These are phyloP conservation scores for Lepidostoma basale DNA, from an alignment of 1,140 invertebrate genomes.

Conservation along the genomic window DNA sequence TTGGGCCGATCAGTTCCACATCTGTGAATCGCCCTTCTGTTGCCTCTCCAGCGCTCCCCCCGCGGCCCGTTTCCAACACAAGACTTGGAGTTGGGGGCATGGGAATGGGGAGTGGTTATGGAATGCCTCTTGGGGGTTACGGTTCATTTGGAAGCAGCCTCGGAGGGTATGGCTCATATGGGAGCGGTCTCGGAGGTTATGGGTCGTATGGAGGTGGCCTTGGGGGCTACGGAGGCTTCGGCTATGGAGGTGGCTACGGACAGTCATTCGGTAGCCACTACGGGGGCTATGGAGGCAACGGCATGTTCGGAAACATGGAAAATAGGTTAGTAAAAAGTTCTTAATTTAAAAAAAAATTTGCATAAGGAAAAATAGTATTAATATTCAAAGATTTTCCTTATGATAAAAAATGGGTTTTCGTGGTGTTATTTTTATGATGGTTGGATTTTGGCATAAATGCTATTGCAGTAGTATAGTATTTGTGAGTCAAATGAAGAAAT, in stretches of 20 bases:
- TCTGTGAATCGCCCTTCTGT: background rate
- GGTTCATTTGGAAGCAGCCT: conserved; percentile 38
- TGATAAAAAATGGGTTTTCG: background rate
- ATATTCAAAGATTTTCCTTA: background rate
- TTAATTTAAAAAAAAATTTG: background rate
- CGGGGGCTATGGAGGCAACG: conserved; percentile 9
- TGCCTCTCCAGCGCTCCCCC: conserved; percentile 39
- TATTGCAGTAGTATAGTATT: no score
- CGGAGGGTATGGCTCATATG: conserved; percentile 41
- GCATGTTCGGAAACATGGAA: conserved; percentile 34
- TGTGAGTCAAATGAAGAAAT: no score
- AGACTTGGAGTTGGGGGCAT: conserved; percentile 11
- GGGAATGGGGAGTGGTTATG: background rate
- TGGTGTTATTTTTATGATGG: no score
- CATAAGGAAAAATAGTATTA: background rate
- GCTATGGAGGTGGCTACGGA: conserved; percentile 47
- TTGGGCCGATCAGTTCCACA: background rate
- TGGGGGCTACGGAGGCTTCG: conserved; percentile 12
- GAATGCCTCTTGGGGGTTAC: conserved; percentile 49
- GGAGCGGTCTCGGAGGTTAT: conserved; percentile 48
- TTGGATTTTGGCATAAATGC: no score
- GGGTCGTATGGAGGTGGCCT: conserved; percentile 44
- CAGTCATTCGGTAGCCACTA: conserved; percentile 29
- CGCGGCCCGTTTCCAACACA: conserved; percentile 26
- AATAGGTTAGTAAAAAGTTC: conserved; percentile 31